Percentiles rank a stretch among this genome's conserved stretches.
These are phyloP conservation scores for Andrena bicolor DNA, from an alignment of 2,888 invertebrate genomes.

Conservation along the genomic window DNA sequence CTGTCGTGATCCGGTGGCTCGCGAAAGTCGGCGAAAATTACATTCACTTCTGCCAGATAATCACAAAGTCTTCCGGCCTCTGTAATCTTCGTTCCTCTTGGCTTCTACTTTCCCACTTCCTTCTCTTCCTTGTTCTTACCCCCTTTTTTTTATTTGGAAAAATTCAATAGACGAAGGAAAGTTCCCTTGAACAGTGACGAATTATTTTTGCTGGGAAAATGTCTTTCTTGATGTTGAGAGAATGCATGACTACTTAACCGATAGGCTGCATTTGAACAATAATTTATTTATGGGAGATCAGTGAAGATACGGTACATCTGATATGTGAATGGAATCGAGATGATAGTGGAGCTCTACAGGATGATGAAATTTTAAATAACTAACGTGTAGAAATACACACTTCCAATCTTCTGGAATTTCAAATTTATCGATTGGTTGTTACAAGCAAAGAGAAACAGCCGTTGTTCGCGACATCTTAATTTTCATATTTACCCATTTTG, in stretches of 20 bases:
- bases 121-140: not conserved
- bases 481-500: too few relatives aligned
- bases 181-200: not conserved
- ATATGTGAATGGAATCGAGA: too few relatives aligned
- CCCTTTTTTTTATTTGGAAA: not conserved
- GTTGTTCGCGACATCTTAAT: too few relatives aligned
- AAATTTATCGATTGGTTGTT: too few relatives aligned
- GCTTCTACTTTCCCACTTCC: not conserved
- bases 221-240: not conserved
- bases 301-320: not conserved
- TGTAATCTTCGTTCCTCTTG: conserved; percentile 17
- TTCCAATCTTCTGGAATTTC: too few relatives aligned
- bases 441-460: too few relatives aligned
- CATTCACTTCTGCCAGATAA: conserved; percentile 28
- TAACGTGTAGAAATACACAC: too few relatives aligned
- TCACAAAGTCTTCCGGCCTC: not conserved
- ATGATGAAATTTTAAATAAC: too few relatives aligned
- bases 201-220: not conserved
- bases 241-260: not conserved
- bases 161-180: not conserved
- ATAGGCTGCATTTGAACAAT: not conserved
- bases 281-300: not conserved
- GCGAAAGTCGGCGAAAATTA: conserved; percentile 21
- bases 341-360: too few relatives aligned
- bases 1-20: not conserved